phyloP scores from a whole-genome alignment of 2,797 vertebrate genomes.

The Otus scops region DNA sequence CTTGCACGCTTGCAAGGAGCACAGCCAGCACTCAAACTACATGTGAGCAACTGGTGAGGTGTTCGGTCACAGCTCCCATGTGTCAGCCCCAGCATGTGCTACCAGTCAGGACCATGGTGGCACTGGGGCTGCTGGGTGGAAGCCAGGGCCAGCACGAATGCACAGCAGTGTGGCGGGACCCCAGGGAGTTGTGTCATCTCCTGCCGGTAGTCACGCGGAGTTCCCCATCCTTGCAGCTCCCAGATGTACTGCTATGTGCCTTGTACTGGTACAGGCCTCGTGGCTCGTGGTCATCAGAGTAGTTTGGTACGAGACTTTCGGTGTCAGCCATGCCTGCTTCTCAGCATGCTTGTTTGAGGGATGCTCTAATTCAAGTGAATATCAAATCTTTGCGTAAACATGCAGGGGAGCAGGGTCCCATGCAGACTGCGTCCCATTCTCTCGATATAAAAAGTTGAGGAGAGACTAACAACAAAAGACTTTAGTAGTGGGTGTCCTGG shows the following conservation, averaged over 20 bases:
- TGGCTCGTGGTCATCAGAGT: background rate
- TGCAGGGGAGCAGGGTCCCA: background rate
- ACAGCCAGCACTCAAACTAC: rapidly evolving
- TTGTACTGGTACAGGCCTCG: background rate
- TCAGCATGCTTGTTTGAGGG: background rate
- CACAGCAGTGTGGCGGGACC: background rate
- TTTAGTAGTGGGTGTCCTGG: background rate
- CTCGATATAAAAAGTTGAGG: background rate
- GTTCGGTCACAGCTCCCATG: rapidly evolving
- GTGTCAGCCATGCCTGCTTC: background rate
- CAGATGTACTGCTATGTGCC: rapidly evolving
- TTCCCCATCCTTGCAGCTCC: rapidly evolving
- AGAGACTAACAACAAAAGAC: background rate
- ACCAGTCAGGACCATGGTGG: rapidly evolving
- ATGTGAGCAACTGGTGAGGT: rapidly evolving
- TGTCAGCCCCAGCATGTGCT: rapidly evolving
- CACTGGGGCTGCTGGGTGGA: background rate
- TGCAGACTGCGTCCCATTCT: background rate
- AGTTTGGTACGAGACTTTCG: background rate
- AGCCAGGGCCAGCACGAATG: background rate
- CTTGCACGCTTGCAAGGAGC: rapidly evolving
- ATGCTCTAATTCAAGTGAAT: background rate
- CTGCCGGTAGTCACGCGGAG: rapidly evolving
- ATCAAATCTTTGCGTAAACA: background rate
- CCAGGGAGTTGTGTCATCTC: background rate